These are phyloP conservation scores for Cheilosia grossa DNA, from an alignment of 2,888 invertebrate species.

Conservation along the genomic window DNA sequence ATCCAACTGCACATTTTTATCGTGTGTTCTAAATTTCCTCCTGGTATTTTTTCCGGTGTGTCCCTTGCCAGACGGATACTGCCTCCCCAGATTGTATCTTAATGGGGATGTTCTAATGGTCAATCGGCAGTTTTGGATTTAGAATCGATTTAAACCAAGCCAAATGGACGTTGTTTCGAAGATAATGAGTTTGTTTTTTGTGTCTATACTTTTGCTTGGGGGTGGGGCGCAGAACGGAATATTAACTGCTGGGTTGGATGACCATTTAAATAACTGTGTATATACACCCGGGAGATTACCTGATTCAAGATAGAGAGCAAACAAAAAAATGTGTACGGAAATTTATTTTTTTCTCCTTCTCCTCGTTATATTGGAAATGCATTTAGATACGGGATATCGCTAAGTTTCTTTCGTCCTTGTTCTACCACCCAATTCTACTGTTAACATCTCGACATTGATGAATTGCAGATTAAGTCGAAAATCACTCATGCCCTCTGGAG, in stretches of 20 bases:
- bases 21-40: conserved; percentile 66
- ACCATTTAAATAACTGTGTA: conserved; percentile 71
- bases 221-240: conserved; percentile 5
- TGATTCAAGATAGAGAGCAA: conserved; percentile 67
- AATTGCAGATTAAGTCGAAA: conserved; percentile 83
- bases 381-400: conserved; percentile 66
- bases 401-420: conserved; percentile 24
- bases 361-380: conserved; percentile 67
- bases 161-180: conserved; percentile 65
- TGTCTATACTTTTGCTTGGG: background rate
- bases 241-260: conserved; percentile 55
- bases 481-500: conserved; percentile 79
- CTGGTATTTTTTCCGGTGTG: conserved; percentile 35
- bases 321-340: conserved; percentile 15
- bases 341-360: conserved; percentile 9
- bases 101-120: conserved; percentile 74
- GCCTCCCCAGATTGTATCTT: conserved; percentile 63
- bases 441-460: conserved; percentile 81
- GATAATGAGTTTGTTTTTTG: conserved; percentile 68
- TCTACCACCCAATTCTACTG: conserved; percentile 60
- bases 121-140: conserved; percentile 74
- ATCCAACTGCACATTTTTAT: conserved; percentile 59
- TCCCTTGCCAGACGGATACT: conserved; percentile 43
- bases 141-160: conserved; percentile 69
- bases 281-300: conserved; percentile 66